Evolutionary conservation across 2,888 invertebrate species (phyloP).

Genomic region (Megalurothrips usitatus): DNA sequence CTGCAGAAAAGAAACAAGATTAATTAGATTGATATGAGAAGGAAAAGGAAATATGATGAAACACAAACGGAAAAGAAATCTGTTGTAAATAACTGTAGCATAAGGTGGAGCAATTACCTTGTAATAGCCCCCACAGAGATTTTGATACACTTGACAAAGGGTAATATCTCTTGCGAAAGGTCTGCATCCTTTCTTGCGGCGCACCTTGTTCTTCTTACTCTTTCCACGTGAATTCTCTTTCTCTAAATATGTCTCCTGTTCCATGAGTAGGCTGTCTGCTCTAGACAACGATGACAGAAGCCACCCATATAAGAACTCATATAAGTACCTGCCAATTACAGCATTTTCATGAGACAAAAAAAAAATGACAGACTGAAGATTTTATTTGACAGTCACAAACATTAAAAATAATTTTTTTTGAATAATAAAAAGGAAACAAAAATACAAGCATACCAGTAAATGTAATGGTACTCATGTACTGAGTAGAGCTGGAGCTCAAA

Average conservation of each 20-base stretch:
- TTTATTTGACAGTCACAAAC: neutral
- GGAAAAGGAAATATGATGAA: neutral
- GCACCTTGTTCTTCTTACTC: constrained; percentile 51
- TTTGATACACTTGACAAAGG: constrained; percentile 87
- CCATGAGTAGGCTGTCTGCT: constrained; percentile 78
- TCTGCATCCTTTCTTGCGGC: constrained; percentile 62
- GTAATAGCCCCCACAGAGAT: constrained; percentile 92
- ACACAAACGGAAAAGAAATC: neutral
- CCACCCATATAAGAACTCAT: constrained; percentile 93
- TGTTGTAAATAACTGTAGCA: neutral
- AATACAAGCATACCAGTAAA: constrained; percentile 69
- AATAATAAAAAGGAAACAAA: neutral
- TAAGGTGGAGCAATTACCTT: constrained; percentile 57
- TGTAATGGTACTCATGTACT: constrained; percentile 92
- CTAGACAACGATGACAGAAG: constrained; percentile 83
- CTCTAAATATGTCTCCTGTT: constrained; percentile 60
- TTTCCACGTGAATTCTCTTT: constrained; percentile 51
- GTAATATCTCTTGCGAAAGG: constrained; percentile 79
- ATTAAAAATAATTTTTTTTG: neutral
- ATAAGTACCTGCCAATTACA: constrained; percentile 66
- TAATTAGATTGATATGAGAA: neutral
- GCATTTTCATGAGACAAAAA: constrained; percentile 30
- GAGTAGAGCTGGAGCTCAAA: constrained; percentile 95
- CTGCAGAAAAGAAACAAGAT: constrained; percentile 47
- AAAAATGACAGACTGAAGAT: constrained; percentile 5